phyloP scores from a whole-genome alignment of 2,888 invertebrate species.

The Diarsia brunnea region DNA sequence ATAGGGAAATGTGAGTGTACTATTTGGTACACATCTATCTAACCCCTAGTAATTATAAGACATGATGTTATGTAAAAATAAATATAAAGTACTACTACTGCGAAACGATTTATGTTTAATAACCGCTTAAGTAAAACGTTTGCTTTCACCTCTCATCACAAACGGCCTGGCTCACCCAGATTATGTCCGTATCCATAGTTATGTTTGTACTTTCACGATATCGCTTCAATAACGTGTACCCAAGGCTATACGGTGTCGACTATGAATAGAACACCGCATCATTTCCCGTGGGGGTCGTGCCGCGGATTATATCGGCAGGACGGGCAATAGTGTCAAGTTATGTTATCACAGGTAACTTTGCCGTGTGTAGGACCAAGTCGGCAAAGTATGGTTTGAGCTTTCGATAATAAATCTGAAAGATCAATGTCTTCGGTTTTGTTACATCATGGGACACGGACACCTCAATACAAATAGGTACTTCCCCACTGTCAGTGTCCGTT shows the following conservation, averaged over 20 bases:
- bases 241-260: conserved; percentile 19
- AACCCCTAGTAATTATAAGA: no score
- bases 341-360: background rate
- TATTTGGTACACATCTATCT: no score
- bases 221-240: conserved; percentile 39
- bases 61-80: background rate
- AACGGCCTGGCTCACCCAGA: conserved; percentile 1
- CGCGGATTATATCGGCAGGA: conserved; percentile 36
- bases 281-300: conserved; percentile 53
- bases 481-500: background rate
- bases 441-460: background rate
- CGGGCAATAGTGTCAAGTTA: conserved; percentile 20
- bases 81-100: background rate
- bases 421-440: background rate
- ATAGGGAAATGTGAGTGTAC: no score
- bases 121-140: background rate
- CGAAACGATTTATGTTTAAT: background rate
- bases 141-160: conserved; percentile 4
- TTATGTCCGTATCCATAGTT: conserved; percentile 5
- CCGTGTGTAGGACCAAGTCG: background rate
- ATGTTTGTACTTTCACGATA: conserved; percentile 17
- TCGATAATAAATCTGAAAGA: background rate
- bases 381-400: background rate
- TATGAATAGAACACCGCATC: conserved; percentile 55
- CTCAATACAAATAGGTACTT: background rate